Evolutionary conservation across 2,797 vertebrate genomes (phyloP).

Genomic region (Hafferia zeledoni): DNA sequence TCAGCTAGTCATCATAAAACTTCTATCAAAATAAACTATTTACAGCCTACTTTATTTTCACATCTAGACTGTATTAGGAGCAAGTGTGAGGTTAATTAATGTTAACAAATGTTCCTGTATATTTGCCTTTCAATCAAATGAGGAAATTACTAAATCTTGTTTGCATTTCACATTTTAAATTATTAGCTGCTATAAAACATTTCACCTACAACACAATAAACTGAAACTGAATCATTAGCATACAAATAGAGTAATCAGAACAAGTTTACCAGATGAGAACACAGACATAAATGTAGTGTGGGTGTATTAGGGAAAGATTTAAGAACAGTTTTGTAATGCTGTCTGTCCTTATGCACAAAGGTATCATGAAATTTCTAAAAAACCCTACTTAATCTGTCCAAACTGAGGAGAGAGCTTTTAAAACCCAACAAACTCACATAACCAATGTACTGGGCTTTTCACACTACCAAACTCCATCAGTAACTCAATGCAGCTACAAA

Average conservation of each 20-base stretch:
- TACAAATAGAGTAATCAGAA: not conserved
- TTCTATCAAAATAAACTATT: not conserved
- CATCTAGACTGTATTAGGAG: not conserved
- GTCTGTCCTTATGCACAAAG: not conserved
- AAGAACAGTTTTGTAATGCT: not conserved
- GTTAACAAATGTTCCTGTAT: not conserved
- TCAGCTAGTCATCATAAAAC: not conserved
- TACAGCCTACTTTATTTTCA: not conserved
- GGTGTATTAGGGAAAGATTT: not conserved
- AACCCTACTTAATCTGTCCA: not conserved
- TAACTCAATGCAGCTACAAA: not conserved
- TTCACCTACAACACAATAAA: not conserved
- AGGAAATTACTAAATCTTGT: not conserved
- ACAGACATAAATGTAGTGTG: not conserved
- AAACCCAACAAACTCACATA: not conserved
- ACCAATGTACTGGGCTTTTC: not conserved
- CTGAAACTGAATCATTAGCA: not conserved
- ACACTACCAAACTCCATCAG: not conserved
- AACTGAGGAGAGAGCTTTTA: not conserved
- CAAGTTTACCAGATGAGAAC: not conserved
- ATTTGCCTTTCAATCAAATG: not conserved
- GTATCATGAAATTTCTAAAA: not conserved
- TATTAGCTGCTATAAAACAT: not conserved
- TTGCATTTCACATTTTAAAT: not conserved
- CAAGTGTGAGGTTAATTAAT: not conserved